Percentiles rank a stretch among this genome's conserved stretches.
Evolutionary conservation across 2,113 vertebrate species (phyloP).

Genomic region (Carlito syrichta): DNA sequence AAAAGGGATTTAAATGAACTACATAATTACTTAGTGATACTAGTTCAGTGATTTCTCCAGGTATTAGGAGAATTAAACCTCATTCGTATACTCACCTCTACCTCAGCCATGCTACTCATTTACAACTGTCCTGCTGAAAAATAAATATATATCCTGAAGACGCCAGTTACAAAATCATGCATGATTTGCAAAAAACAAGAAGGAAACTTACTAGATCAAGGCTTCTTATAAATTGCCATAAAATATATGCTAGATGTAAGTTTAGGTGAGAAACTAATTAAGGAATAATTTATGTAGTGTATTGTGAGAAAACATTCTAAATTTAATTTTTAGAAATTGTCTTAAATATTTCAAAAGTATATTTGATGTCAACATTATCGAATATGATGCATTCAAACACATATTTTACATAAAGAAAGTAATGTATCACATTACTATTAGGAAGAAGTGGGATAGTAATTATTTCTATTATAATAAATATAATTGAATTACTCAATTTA

Average conservation of each 20-base stretch:
- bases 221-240: neutral
- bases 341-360: neutral
- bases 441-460: too few relatives aligned
- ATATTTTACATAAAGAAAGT: too few relatives aligned
- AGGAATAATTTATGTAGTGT: neutral
- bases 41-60: neutral
- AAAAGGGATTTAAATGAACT: neutral
- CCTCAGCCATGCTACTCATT: neutral
- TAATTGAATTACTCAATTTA: neutral
- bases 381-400: neutral
- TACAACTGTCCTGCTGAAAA: neutral
- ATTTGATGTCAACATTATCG: neutral
- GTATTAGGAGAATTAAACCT: neutral
- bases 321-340: neutral
- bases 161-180: neutral
- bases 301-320: neutral
- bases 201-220: neutral
- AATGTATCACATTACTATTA: neutral
- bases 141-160: neutral
- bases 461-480: neutral
- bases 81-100: neutral
- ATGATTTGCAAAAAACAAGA: neutral
- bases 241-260: neutral
- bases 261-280: neutral
- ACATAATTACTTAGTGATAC: neutral